Evolutionary conservation across 2,797 vertebrate genomes (phyloP).

Genomic region (Thalassophryne amazonica): DNA sequence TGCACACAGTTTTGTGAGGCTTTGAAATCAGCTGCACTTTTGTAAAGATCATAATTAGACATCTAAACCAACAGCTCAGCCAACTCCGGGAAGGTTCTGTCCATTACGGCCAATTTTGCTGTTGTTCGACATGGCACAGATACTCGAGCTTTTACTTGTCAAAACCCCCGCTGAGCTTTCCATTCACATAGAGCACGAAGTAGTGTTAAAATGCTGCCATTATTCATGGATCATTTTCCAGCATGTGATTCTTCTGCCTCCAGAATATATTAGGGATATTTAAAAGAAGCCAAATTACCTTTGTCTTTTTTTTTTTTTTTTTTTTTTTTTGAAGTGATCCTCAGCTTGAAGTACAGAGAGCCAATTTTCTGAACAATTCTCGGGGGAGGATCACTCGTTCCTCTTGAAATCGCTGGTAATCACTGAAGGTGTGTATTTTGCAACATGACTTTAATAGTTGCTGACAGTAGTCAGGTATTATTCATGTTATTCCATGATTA

Average conservation of each 20-base stretch:
- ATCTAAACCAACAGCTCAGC: constrained; percentile 18
- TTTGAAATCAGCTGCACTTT: constrained; percentile 40
- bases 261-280: constrained; percentile 44
- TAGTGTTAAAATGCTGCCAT: constrained; percentile 49
- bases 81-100: constrained; percentile 34
- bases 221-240: constrained; percentile 54
- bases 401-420: constrained; percentile 2
- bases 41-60: constrained; percentile 49
- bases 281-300: constrained; percentile 22
- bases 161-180: constrained; percentile 40
- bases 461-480: too few relatives aligned
- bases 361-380: constrained; percentile 8
- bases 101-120: constrained; percentile 34
- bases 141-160: constrained; percentile 52
- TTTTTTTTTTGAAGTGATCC: constrained; percentile 13
- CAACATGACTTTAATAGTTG: too few relatives aligned
- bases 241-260: constrained; percentile 18
- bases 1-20: constrained; percentile 21
- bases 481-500: too few relatives aligned
- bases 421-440: not conserved
- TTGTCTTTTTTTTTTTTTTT: constrained; percentile 13
- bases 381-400: not conserved
- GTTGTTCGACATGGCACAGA: constrained; percentile 38
- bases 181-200: constrained; percentile 33
- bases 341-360: constrained; percentile 8